These are phyloP conservation scores for Syrista parreyssii DNA, from an alignment of 2,888 invertebrate genomes.

Conservation along the genomic window DNA sequence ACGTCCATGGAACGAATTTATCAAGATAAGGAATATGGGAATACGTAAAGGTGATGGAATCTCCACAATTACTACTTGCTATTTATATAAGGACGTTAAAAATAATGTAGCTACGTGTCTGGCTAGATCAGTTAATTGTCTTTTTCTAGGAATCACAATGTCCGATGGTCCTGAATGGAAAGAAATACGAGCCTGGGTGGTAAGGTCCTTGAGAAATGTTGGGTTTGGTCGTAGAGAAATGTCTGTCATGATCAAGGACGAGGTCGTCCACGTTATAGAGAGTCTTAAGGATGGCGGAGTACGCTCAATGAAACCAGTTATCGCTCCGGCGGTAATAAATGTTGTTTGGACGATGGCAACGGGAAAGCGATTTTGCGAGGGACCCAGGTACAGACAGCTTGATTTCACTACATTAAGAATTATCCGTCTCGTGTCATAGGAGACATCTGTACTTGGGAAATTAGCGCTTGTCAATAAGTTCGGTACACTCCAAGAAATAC, in stretches of 20 bases:
- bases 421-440: neutral
- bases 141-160: constrained; percentile 70
- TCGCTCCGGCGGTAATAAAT: constrained; percentile 73
- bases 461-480: neutral
- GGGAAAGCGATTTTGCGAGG: constrained; percentile 54
- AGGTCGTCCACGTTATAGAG: constrained; percentile 66
- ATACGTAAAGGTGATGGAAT: constrained; percentile 67
- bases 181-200: constrained; percentile 70
- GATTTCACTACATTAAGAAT: constrained; percentile 14
- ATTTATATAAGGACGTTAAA: no score
- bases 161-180: constrained; percentile 72
- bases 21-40: constrained; percentile 74
- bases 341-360: constrained; percentile 75
- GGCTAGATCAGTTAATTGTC: neutral
- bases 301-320: constrained; percentile 48
- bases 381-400: constrained; percentile 35
- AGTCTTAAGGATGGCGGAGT: constrained; percentile 50
- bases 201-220: constrained; percentile 68
- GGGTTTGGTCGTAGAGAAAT: constrained; percentile 71
- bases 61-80: no score
- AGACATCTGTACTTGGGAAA: neutral
- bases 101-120: no score
- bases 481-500: neutral
- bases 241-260: constrained; percentile 70
- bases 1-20: constrained; percentile 75